phyloP scores from a whole-genome alignment of 2,888 invertebrate genomes.

The Eurois occulta region DNA sequence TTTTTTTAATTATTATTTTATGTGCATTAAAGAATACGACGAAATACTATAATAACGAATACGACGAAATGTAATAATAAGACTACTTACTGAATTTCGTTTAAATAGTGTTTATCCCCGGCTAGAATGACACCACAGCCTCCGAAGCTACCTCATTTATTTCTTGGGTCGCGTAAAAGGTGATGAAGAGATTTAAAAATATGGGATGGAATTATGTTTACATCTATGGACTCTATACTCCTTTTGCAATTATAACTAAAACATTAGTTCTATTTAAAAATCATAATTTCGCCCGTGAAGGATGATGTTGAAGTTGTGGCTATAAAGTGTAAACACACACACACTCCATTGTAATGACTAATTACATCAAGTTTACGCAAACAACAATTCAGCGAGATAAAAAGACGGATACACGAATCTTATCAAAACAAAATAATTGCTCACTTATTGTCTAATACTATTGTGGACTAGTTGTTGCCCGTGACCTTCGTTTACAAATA shows the following conservation, averaged over 20 bases:
- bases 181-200: background rate
- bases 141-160: too few species aligned
- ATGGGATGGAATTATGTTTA: background rate
- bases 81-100: too few species aligned
- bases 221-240: too few species aligned
- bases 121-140: background rate
- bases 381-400: slow-evolving; percentile 40
- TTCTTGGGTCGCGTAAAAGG: background rate
- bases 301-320: background rate
- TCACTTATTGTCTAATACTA: slow-evolving; percentile 7
- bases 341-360: background rate
- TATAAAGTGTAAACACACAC: slow-evolving; percentile 3
- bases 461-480: too few species aligned
- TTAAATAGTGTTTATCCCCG: background rate
- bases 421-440: slow-evolving; percentile 20
- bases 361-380: slow-evolving; percentile 10
- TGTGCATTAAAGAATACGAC: too few species aligned
- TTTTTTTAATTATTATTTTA: too few species aligned
- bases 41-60: too few species aligned
- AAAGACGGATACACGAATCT: slow-evolving; percentile 37
- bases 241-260: too few species aligned
- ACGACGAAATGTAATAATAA: too few species aligned
- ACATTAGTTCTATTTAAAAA: too few species aligned
- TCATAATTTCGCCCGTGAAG: background rate
- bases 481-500: background rate